Percentiles rank a stretch among this genome's conserved stretches.
phyloP scores from a whole-genome alignment of 2,888 invertebrate genomes.

The Caenorhabditis afra region DNA sequence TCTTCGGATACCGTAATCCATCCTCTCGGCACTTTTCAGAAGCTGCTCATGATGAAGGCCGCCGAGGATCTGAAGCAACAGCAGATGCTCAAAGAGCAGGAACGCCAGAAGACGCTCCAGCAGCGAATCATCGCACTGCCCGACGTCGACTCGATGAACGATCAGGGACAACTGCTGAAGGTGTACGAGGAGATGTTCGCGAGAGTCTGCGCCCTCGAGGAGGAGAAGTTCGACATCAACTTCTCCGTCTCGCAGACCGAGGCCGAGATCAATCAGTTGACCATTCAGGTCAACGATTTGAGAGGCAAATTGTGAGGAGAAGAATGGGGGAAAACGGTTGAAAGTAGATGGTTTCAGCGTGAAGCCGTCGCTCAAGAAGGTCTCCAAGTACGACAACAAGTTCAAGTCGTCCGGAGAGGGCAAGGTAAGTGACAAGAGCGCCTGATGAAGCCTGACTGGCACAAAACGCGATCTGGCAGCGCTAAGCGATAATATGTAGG shows the following conservation, averaged over 20 bases:
- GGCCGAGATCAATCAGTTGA: constrained; percentile 93
- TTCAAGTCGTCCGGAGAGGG: constrained; percentile 71
- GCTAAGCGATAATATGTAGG: background rate
- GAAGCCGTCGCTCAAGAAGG: constrained; percentile 88
- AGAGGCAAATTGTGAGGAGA: constrained; percentile 91
- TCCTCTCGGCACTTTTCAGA: constrained; percentile 83
- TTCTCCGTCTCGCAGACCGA: constrained; percentile 87
- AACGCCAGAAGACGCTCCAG: constrained; percentile 90
- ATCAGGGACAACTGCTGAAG: constrained; percentile 86
- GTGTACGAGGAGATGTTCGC: constrained; percentile 83
- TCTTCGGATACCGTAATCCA: background rate
- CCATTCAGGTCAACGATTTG: constrained; percentile 99
- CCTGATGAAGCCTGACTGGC: too few species aligned
- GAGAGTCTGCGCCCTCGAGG: constrained; percentile 82
- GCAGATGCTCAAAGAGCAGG: constrained; percentile 97
- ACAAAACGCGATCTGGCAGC: too few species aligned
- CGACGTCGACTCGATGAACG: constrained; percentile 87
- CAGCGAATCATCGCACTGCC: constrained; percentile 93
- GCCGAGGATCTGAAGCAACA: constrained; percentile 99
- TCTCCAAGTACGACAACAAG: constrained; percentile 99
- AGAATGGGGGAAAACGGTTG: background rate
- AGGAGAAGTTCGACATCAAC: constrained; percentile 95
- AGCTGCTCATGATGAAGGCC: constrained; percentile 99
- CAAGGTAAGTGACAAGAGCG: too few species aligned
- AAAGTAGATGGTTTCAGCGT: constrained; percentile 59